These are phyloP conservation scores for Acanthopagrus latus DNA, from an alignment of 2,797 vertebrate genomes.

Conservation along the genomic window DNA sequence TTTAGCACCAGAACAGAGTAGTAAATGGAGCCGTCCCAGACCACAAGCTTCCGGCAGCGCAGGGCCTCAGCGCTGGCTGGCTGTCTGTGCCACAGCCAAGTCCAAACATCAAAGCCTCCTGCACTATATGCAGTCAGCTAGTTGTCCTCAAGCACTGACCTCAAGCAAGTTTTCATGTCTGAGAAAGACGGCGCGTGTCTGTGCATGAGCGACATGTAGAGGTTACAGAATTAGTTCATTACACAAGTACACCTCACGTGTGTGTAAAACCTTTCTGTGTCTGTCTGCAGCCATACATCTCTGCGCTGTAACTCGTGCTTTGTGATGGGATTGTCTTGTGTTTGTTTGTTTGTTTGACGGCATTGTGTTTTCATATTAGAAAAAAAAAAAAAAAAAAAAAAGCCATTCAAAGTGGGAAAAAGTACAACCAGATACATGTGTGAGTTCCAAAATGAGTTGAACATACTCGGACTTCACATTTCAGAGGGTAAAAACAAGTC, in stretches of 20 bases:
- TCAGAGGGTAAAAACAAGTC: neutral
- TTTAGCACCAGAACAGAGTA: constrained; percentile 78
- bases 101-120: constrained; percentile 71
- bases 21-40: constrained; percentile 72
- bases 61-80: constrained; percentile 56
- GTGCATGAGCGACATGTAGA: constrained; percentile 44
- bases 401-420: neutral
- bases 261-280: constrained; percentile 32
- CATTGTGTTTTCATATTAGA: neutral
- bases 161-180: constrained; percentile 64
- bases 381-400: neutral
- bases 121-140: constrained; percentile 65
- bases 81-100: constrained; percentile 71
- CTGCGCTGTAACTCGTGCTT: constrained; percentile 3
- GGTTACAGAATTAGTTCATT: constrained; percentile 42
- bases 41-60: constrained; percentile 80
- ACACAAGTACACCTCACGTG: constrained; percentile 54
- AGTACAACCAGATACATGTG: neutral
- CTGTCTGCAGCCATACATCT: constrained; percentile 13
- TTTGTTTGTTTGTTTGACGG: constrained; percentile 33
- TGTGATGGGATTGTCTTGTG: constrained; percentile 23
- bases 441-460: neutral
- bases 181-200: constrained; percentile 59
- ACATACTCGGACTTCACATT: neutral
- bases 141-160: constrained; percentile 52